Base-by-base conservation (phyloP, 2,888 invertebrate genomes). In the Tubulanus polymorphus region DNA sequence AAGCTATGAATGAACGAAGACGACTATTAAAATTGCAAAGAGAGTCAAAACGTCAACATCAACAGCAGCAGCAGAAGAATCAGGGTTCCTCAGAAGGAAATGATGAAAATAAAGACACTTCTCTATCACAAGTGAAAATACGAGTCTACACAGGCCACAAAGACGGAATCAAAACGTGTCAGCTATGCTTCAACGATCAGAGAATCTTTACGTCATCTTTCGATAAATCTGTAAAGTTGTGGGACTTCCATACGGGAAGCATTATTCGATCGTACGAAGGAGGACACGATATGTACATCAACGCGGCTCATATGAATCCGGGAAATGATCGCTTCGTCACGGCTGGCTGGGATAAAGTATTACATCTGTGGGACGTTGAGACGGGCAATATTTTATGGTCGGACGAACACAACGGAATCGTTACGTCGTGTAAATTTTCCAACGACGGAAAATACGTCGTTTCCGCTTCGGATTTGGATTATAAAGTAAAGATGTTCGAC, bases 341-440 rank as follows among this genome's bases (percentile, higher is more conserved):
- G 37, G 63, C 67, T 56, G 72, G 74, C 29, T 73, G 70, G 74
- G 76, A 76, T 61, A 74, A 73, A 55, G 62, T 63, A 29, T 54
- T 76, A 2, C 63, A 67, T 35, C 59, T 69, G 20, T 74, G 70
- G 68, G 74, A 76, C 60, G 41, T 64, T 20, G 73, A 76, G 55
- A 70, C 73, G n/a, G 73, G 70, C 28, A 62, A 64, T 48, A 60
- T 64, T n/a, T 46, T 76, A 77, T 74, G 77, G 73, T 62, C 66
- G n/a, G 71, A 70, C 0, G 53, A 55, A 1, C 75, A 75, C 56
- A 65, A 63, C 37, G 74, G 74, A 12, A 70, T 75, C 28, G 69
- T 74, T 23, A 75, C 74, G 6, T 68, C 70, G 54, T 75, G 75
- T 61, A 66, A 67, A 41, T 62, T 75, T 37, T 75, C 77, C 8